Evolutionary conservation across 2,888 invertebrate species (phyloP).

Genomic region (Cheilosia pagana): DNA sequence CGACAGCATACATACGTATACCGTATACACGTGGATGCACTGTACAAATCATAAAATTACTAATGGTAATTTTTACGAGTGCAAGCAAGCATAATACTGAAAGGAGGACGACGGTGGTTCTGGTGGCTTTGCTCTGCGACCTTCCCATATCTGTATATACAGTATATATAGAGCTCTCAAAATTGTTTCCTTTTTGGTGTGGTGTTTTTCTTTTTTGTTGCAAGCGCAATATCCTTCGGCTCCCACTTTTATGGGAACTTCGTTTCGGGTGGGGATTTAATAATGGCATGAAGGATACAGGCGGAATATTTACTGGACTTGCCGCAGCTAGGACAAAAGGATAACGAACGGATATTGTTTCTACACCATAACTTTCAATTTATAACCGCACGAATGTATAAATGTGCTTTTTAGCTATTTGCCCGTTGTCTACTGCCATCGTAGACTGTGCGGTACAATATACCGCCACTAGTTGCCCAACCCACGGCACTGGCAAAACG

Average conservation of each 20-base stretch:
- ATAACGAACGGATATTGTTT: slow-evolving; percentile 72
- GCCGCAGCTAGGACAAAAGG: slow-evolving; percentile 54
- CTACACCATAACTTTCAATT: slow-evolving; percentile 74
- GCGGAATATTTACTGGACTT: slow-evolving; percentile 50
- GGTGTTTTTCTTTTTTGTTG: neutral
- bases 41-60: slow-evolving; percentile 63
- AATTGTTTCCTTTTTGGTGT: slow-evolving; percentile 48
- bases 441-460: neutral
- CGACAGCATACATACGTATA: neutral
- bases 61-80: slow-evolving; percentile 59
- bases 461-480: slow-evolving; percentile 62
- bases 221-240: slow-evolving; percentile 14
- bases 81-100: slow-evolving; percentile 31
- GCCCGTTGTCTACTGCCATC: slow-evolving; percentile 12
- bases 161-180: slow-evolving; percentile 61
- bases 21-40: slow-evolving; percentile 51
- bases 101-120: slow-evolving; percentile 1
- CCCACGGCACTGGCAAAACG: slow-evolving; percentile 12
- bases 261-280: slow-evolving; percentile 12
- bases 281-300: slow-evolving; percentile 31
- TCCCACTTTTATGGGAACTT: slow-evolving; percentile 14
- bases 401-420: slow-evolving; percentile 50
- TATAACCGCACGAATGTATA: slow-evolving; percentile 67
- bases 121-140: slow-evolving; percentile 9
- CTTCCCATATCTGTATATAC: slow-evolving; percentile 3